These are phyloP conservation scores for Megathymus violae DNA, from an alignment of 1,140 invertebrate genomes.

Conservation along the genomic window DNA sequence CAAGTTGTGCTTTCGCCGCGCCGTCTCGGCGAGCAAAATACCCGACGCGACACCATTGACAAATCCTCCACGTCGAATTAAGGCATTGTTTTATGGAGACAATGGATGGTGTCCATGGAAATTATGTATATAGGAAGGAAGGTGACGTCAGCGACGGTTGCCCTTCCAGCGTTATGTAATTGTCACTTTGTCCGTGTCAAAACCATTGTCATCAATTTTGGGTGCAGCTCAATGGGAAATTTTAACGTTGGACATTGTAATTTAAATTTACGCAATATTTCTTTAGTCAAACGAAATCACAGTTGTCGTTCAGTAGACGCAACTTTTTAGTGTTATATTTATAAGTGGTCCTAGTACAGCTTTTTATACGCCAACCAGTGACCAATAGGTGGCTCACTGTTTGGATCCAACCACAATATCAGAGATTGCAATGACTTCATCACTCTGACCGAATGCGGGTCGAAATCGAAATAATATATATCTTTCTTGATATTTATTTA, in stretches of 20 bases:
- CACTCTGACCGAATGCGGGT: no score
- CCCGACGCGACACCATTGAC: constrained; percentile 48
- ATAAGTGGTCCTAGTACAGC: no score
- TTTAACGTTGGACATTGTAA: no score
- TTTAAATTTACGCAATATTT: not conserved
- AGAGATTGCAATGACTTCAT: no score
- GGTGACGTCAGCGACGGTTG: constrained; percentile 40
- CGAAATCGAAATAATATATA: no score
- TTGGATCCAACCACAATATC: no score
- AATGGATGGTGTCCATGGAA: constrained; percentile 49
- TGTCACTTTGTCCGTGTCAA: not conserved
- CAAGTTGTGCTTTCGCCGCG: constrained; percentile 12
- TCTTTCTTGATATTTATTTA: no score
- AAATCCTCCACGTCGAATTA: constrained; percentile 51
- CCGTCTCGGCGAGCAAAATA: constrained; percentile 34
- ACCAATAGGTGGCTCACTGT: no score
- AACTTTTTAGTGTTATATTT: no score
- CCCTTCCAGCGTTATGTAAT: constrained; percentile 20
- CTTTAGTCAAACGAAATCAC: no score
- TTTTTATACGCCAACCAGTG: no score
- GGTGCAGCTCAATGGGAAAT: not conserved
- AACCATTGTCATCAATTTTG: constrained; percentile 4
- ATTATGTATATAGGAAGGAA: constrained; percentile 50
- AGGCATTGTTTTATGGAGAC: constrained; percentile 62
- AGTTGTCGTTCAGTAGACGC: no score